Conservation (phyloP, 2,113 vertebrate species). For the Dipodomys merriami region DNA sequence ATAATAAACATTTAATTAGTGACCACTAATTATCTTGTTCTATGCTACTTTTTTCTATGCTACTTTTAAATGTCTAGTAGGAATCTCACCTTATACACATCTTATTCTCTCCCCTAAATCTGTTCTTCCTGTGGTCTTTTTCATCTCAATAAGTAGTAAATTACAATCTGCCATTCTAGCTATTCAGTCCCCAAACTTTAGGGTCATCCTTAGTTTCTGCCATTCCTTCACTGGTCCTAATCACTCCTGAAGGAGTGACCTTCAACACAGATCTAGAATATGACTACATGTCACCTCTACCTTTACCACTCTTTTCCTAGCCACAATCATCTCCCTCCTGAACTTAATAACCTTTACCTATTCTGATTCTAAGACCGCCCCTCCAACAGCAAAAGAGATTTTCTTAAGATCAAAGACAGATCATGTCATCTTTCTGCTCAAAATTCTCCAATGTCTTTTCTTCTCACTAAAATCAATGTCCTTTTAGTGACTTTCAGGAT, state of each 20-base stretch:
- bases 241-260: not conserved
- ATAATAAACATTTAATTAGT: conserved; percentile 46
- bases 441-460: not conserved
- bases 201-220: not conserved
- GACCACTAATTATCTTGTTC: not conserved
- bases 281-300: not conserved
- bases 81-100: not conserved
- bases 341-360: not conserved
- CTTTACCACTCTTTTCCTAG: not conserved
- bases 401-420: not conserved
- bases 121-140: not conserved
- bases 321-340: not conserved
- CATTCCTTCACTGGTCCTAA: not conserved
- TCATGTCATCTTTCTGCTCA: not conserved
- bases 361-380: not conserved
- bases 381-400: not conserved
- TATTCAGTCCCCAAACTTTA: not conserved
- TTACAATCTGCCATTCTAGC: not conserved
- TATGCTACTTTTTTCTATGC: not conserved
- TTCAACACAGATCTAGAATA: not conserved
- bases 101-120: not conserved
- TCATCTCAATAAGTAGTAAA: not conserved
- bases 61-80: not conserved
- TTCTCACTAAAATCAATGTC: not conserved
- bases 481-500: not conserved